Evolutionary conservation across 2,888 invertebrate genomes (phyloP).

Genomic region (Stomorhina lunata): DNA sequence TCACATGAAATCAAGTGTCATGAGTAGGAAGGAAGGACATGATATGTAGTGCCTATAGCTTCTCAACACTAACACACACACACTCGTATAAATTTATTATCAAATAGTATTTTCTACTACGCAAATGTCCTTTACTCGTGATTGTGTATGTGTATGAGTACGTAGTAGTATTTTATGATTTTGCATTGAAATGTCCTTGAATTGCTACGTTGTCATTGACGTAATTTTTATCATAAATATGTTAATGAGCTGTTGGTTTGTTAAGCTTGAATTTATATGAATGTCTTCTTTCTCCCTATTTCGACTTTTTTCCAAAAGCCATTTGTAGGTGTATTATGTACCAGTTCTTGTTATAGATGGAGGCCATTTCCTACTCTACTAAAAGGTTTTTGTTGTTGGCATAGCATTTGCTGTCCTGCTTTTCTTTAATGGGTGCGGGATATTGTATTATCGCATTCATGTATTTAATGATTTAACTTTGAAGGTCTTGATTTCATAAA

Average conservation of each 20-base stretch:
- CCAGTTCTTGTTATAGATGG: background rate
- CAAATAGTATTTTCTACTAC: background rate
- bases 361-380: background rate
- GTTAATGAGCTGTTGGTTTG: constrained; percentile 58
- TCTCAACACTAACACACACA: background rate
- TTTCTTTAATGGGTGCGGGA: background rate
- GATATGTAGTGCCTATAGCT: background rate
- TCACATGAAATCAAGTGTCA: background rate
- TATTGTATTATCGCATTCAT: background rate
- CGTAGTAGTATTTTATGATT: constrained; percentile 21
- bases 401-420: background rate
- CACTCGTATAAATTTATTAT: background rate
- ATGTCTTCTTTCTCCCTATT: background rate
- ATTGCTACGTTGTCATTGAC: constrained; percentile 60
- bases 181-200: constrained; percentile 62
- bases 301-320: background rate
- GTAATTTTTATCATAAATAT: constrained; percentile 63
- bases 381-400: background rate
- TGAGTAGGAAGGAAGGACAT: constrained; percentile 4
- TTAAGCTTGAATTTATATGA: constrained; percentile 10
- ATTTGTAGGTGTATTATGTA: constrained; percentile 1
- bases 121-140: constrained; percentile 16
- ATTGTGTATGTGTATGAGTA: too few relatives aligned
- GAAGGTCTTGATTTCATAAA: constrained; percentile 6
- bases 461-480: constrained; percentile 1